Evolutionary conservation across 1,140 invertebrate species (phyloP), one percentile per base, ranked within the genome.

Genomic region (Sitobion miscanthi): DNA sequence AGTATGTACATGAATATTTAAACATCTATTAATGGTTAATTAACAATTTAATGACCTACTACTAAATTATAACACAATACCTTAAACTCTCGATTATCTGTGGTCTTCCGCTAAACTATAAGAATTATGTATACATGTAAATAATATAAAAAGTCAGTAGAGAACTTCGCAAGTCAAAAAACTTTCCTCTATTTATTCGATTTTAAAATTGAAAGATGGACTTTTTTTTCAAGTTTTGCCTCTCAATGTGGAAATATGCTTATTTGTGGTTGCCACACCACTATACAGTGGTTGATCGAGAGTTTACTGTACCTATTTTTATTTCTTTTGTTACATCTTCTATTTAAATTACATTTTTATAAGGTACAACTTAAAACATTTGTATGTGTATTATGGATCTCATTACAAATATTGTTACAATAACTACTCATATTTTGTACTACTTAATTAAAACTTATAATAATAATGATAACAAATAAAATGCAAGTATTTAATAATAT

Each of bases 361-460:
- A 21, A 83, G 5, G 7, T 38, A 42, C 77, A 47, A 47, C 11
- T 86, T 47, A 47, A 30, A 30, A 17, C n/a, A 45, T 47, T 30
- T 86, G 14, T 57, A 38, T 57, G 23, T 47, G 54, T 57, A 57
- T 89, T 89, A 35, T 57, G 8, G 87, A 89, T 89, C 87, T 89
- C 87, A 89, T 42, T 89, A 57, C 47, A 38, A 57, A 21, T 89
- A 54, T 57, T 89, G 8, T 89, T 87, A 49, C 25, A 49, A 23
- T 35, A 77, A 77, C 87, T 54, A n/a, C 14, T 77, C 30, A 30
- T 77, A 57, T 54, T 89, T 89, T 89, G 87, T 89, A 89, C 35
- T 54, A 89, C 87, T 57, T 23, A 57, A 57, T 89, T 54, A 35
- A 89, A 77, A 62, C 23, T 62, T 62, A 30, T n/a, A 69, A 87